A percentile compares a stretch with the other conserved stretches of the same genome.
These are phyloP conservation scores for Labeo calbasu DNA, from an alignment of 2,797 vertebrate species.

Conservation along the genomic window DNA sequence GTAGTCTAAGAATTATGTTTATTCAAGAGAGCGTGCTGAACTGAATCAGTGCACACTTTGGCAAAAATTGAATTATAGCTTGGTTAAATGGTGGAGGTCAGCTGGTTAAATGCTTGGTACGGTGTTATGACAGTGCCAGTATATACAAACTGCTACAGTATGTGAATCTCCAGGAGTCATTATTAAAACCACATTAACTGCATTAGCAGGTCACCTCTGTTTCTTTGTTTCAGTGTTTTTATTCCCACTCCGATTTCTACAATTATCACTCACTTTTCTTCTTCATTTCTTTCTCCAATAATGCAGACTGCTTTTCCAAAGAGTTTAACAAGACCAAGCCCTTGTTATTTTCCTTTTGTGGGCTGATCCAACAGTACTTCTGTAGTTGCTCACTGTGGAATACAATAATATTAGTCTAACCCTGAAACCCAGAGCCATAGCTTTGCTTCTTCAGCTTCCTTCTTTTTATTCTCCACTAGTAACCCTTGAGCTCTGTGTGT, in stretches of 20 bases:
- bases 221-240: background rate
- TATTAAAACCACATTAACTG: conserved; percentile 12
- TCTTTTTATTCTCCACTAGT: conserved; percentile 63
- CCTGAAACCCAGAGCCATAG: background rate
- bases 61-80: background rate
- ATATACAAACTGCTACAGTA: too few species aligned
- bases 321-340: background rate
- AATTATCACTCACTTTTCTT: background rate
- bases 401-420: background rate
- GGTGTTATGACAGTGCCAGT: background rate
- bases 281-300: background rate
- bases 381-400: background rate
- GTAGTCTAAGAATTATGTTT: background rate
- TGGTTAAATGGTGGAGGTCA: background rate
- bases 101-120: background rate
- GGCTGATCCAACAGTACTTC: background rate
- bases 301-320: background rate
- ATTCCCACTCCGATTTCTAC: background rate
- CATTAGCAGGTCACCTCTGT: background rate
- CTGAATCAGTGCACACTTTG: background rate
- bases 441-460: conserved; percentile 59
- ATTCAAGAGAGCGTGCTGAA: conserved; percentile 11
- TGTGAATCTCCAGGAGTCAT: background rate
- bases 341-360: background rate
- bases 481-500: conserved; percentile 67